Conservation (phyloP, 2,888 invertebrate genomes). For the Hermodice carunculata region DNA sequence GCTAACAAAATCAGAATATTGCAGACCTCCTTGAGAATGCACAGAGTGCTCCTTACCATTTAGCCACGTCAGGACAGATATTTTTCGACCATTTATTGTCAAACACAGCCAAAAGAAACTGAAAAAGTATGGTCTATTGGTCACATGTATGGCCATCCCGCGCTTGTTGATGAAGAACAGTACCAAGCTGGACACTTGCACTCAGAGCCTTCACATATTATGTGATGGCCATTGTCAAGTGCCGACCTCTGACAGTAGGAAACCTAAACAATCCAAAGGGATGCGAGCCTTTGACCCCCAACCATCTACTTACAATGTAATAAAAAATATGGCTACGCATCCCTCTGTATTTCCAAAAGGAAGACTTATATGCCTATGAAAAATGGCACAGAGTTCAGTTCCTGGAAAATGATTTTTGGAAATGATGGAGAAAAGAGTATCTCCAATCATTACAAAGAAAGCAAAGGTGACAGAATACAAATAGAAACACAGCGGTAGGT, state of each 20-base stretch:
- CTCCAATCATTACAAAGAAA: slow-evolving; percentile 2
- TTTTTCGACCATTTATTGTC: slow-evolving; percentile 20
- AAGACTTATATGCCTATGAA: slow-evolving; percentile 27
- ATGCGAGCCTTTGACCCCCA: slow-evolving; percentile 20
- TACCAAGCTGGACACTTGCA: slow-evolving; percentile 24
- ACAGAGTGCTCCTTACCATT: slow-evolving; percentile 18
- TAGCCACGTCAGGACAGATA: slow-evolving; percentile 9
- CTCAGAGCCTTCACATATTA: slow-evolving; percentile 31
- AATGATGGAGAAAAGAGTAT: slow-evolving; percentile 29
- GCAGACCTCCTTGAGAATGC: slow-evolving; percentile 21
- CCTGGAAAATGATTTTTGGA: slow-evolving; percentile 31
- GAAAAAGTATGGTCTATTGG: slow-evolving; percentile 13
- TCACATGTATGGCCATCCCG: slow-evolving; percentile 23
- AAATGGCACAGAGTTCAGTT: slow-evolving; percentile 29
- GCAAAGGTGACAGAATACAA: slow-evolving; percentile 17
- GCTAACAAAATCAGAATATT: slow-evolving; percentile 27
- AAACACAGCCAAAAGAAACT: neutral
- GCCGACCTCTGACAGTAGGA: slow-evolving; percentile 19
- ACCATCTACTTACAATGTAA: slow-evolving; percentile 33
- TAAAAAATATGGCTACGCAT: slow-evolving; percentile 28
- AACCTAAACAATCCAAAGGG: slow-evolving; percentile 17
- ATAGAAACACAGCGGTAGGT: too few species aligned
- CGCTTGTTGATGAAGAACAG: slow-evolving; percentile 33
- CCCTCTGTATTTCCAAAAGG: slow-evolving; percentile 31
- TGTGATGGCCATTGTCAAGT: slow-evolving; percentile 25